Conservation (phyloP, 1,140 invertebrate species). For the Brachystomella parvula region DNA sequence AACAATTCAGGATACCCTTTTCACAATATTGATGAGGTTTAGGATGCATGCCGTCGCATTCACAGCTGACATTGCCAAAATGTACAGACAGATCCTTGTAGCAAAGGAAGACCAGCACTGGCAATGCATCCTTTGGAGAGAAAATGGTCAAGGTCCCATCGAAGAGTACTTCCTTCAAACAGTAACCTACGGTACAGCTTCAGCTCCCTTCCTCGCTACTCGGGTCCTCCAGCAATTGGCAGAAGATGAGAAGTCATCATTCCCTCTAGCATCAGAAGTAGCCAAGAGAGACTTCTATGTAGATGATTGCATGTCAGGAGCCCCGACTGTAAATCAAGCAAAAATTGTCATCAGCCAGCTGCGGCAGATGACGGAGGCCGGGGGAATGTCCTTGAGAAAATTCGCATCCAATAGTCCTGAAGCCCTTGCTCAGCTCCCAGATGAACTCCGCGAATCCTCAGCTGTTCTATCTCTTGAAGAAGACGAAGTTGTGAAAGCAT, state of each 20-base stretch:
- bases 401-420: neutral
- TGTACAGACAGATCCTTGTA: constrained; percentile 35
- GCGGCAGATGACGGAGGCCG: constrained; percentile 11
- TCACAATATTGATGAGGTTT: constrained; percentile 19
- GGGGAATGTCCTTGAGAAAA: neutral
- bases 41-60: constrained; percentile 29
- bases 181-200: constrained; percentile 41
- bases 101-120: constrained; percentile 2
- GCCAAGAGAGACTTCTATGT: constrained; percentile 38
- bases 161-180: constrained; percentile 39
- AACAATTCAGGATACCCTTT: constrained; percentile 19
- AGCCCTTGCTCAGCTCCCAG: neutral
- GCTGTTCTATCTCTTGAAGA: neutral
- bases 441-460: neutral
- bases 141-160: constrained; percentile 21
- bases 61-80: constrained; percentile 37
- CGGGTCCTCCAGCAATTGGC: constrained; percentile 37
- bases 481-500: neutral
- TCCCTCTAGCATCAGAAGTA: constrained; percentile 19
- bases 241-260: constrained; percentile 35
- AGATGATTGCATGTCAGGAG: constrained; percentile 44
- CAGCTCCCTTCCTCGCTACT: constrained; percentile 41
- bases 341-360: constrained; percentile 23
- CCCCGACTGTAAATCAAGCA: constrained; percentile 23
- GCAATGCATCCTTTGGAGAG: constrained; percentile 37